Conservation (phyloP, 2,797 vertebrate genomes). For the Denticeps clupeoides region DNA sequence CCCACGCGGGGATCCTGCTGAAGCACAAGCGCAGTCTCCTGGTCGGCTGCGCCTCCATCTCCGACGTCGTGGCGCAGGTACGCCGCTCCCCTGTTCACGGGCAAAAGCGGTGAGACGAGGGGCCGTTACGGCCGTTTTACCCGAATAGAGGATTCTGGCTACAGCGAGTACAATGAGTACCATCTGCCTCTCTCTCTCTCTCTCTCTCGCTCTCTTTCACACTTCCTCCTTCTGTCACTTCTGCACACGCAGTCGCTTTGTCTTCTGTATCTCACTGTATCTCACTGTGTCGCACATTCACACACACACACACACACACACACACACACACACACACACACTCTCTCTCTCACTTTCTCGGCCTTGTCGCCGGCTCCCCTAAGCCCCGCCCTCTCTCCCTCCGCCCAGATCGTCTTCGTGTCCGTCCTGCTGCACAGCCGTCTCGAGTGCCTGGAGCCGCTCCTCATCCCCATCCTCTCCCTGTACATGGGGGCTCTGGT, state of each 20-base stretch:
- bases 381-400: not conserved
- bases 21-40: constrained; percentile 98
- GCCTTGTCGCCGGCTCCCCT: not conserved
- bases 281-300: too few species aligned
- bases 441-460: constrained; percentile 85
- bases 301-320: too few species aligned
- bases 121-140: not conserved
- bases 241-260: too few species aligned
- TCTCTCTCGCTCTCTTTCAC: not conserved
- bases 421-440: constrained; percentile 93
- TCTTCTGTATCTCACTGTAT: too few species aligned
- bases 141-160: too few species aligned
- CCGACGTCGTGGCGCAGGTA: constrained; percentile 95
- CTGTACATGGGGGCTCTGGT: constrained; percentile 94
- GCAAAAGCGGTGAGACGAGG: too few species aligned
- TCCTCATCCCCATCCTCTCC: constrained; percentile 91
- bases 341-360: not conserved
- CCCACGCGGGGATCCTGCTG: constrained; percentile 93
- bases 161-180: too few species aligned
- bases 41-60: constrained; percentile 97
- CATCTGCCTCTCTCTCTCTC: not conserved
- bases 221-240: too few species aligned
- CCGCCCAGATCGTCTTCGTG: constrained; percentile 83
- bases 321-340: not conserved
- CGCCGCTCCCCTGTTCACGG: constrained; percentile 5